phyloP scores from a whole-genome alignment of 2,888 invertebrate genomes.

The Drosophila mulleri region DNA sequence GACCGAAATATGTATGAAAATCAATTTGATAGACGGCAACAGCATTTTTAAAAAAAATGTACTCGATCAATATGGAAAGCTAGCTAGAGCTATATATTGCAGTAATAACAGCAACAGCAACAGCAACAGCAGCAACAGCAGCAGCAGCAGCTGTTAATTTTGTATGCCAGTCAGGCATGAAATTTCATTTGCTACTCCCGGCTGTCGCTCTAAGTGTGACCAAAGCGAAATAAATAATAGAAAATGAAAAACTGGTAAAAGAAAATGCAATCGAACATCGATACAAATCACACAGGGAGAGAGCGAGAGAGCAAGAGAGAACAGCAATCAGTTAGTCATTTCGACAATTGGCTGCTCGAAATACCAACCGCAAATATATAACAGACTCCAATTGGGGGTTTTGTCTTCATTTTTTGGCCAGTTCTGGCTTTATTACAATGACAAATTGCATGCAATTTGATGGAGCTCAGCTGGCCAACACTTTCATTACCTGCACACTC shows the following conservation, averaged over 20 bases:
- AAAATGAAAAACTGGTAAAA: conserved; percentile 8
- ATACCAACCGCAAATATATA: conserved; percentile 27
- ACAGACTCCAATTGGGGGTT: conserved; percentile 18
- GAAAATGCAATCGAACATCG: conserved; percentile 49
- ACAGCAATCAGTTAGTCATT: conserved; percentile 43
- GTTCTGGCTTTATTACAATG: conserved; percentile 28
- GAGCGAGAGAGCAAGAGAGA: background rate
- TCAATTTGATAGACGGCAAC: conserved; percentile 25
- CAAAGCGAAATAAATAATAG: conserved; percentile 26
- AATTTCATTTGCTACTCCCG: conserved; percentile 58
- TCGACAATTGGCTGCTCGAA: conserved; percentile 26
- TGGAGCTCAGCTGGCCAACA: conserved; percentile 10
- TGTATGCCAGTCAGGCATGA: conserved; percentile 61
- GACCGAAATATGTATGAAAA: conserved; percentile 61
- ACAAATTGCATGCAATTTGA: conserved; percentile 56
- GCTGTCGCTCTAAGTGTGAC: conserved; percentile 48
- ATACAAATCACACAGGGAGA: conserved; percentile 10
- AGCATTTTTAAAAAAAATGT: background rate
- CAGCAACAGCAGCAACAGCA: background rate
- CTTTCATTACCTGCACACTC: conserved; percentile 30
- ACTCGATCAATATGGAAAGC: conserved; percentile 38
- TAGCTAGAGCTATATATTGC: background rate
- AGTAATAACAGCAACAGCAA: background rate
- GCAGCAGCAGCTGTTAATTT: conserved; percentile 50
- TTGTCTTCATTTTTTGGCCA: background rate